A percentile compares a stretch with the other conserved stretches of the same genome.
Evolutionary conservation across 2,888 invertebrate genomes (phyloP).

Genomic region (Lutraria lutraria): DNA sequence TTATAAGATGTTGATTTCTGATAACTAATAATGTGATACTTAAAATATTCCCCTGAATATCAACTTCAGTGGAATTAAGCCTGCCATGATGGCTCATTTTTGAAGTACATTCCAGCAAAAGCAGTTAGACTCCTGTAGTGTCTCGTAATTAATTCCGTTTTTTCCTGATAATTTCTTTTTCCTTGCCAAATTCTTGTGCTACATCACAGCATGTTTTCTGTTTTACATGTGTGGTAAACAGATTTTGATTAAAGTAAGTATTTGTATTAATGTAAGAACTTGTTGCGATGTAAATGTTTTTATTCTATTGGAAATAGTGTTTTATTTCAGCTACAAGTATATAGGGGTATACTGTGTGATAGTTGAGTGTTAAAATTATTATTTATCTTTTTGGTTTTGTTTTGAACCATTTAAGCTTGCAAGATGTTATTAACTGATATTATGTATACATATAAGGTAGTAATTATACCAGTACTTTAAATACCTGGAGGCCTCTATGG

Average conservation of each 20-base stretch:
- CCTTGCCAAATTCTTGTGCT: constrained; percentile 34
- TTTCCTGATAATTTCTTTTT: constrained; percentile 31
- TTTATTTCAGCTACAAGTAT: not conserved
- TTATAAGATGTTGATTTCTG: constrained; percentile 3
- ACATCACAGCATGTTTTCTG: constrained; percentile 15
- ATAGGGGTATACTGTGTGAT: not conserved
- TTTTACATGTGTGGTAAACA: constrained; percentile 28
- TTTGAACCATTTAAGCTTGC: not conserved
- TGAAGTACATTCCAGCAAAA: constrained; percentile 22
- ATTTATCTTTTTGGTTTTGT: not conserved
- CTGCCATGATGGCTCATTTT: not conserved
- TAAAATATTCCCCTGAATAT: constrained; percentile 12
- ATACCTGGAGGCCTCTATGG: too few species aligned
- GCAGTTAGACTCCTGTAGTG: constrained; percentile 45
- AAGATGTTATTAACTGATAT: not conserved
- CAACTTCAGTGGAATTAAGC: constrained; percentile 6
- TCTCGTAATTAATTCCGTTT: constrained; percentile 38
- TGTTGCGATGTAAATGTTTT: not conserved
- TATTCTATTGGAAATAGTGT: not conserved
- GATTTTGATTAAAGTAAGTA: constrained; percentile 18
- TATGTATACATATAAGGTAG: too few species aligned
- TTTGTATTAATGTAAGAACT: constrained; percentile 1
- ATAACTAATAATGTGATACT: constrained; percentile 1
- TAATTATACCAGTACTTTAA: too few species aligned
- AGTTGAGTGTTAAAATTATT: not conserved